Conservation (phyloP, 1,140 invertebrate species). For the Eurosta solidaginis region DNA sequence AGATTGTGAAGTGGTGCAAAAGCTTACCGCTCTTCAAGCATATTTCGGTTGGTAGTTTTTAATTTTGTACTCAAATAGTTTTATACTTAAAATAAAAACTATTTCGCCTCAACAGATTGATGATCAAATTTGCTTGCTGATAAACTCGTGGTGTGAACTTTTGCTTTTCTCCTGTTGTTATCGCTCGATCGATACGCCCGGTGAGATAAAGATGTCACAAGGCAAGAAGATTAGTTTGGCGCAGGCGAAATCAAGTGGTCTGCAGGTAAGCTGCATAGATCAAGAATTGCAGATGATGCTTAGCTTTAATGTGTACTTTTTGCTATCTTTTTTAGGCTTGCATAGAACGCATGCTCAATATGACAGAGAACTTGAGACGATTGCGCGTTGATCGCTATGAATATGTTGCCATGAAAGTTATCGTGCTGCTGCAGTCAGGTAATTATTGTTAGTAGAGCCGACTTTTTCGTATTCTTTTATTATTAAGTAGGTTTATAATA, state of each 20-base stretch:
- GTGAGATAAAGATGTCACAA: constrained; percentile 80
- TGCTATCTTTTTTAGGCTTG: constrained; percentile 66
- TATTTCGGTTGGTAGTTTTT: constrained; percentile 73
- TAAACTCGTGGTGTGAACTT: constrained; percentile 97
- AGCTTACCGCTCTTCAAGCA: constrained; percentile 95
- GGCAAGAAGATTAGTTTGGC: constrained; percentile 76
- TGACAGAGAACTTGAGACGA: constrained; percentile 88
- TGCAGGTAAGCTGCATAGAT: constrained; percentile 52
- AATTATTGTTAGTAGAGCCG: constrained; percentile 39
- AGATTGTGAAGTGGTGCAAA: constrained; percentile 98
- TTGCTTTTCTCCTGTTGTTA: constrained; percentile 91
- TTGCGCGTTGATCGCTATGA: constrained; percentile 94
- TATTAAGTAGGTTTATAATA: not conserved
- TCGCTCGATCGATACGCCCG: constrained; percentile 82
- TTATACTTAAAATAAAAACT: not conserved
- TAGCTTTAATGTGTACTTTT: not conserved
- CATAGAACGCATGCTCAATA: constrained; percentile 91
- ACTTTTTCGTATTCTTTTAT: not conserved
- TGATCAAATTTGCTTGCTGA: constrained; percentile 94
- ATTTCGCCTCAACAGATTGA: constrained; percentile 71
- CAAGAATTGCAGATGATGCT: constrained; percentile 9
- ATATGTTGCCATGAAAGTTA: constrained; percentile 95
- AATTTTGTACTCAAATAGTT: not conserved
- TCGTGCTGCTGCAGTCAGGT: constrained; percentile 92
- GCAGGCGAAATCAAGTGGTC: constrained; percentile 62